Percentiles rank a stretch among this genome's conserved stretches.
Evolutionary conservation across 2,888 invertebrate genomes (phyloP).

Genomic region (Mermis nigrescens): DNA sequence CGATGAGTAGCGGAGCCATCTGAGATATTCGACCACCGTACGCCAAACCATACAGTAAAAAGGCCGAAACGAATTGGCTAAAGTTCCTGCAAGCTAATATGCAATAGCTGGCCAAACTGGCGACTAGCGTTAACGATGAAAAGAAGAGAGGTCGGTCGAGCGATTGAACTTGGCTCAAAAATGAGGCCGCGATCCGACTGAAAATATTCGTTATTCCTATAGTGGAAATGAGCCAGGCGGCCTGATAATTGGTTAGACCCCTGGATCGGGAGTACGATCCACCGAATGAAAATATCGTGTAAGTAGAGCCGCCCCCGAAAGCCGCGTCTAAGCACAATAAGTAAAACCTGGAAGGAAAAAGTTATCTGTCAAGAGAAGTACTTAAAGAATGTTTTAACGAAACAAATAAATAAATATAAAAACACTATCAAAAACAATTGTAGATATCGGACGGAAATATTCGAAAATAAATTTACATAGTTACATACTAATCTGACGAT

Average conservation of each 20-base stretch:
- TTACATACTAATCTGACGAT: no score
- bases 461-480: no score
- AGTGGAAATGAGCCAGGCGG: not conserved
- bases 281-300: not conserved
- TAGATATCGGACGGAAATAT: no score
- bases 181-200: not conserved
- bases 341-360: not conserved
- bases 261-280: not conserved
- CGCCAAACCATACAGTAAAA: conserved; percentile 1
- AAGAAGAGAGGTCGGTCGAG: not conserved
- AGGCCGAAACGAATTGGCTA: not conserved
- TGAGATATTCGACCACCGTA: conserved; percentile 8
- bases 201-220: conserved; percentile 5
- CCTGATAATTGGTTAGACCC: not conserved
- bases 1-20: conserved; percentile 7
- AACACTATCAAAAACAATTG: no score
- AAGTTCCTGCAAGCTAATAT: not conserved
- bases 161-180: not conserved
- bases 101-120: not conserved
- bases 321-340: not conserved
- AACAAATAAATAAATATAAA: no score
- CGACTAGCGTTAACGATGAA: not conserved
- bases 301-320: not conserved
- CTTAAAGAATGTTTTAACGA: no score
- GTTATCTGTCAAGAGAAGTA: no score